Base-by-base conservation (phyloP, 1,140 invertebrate species). In the Microplitis demolitor region DNA sequence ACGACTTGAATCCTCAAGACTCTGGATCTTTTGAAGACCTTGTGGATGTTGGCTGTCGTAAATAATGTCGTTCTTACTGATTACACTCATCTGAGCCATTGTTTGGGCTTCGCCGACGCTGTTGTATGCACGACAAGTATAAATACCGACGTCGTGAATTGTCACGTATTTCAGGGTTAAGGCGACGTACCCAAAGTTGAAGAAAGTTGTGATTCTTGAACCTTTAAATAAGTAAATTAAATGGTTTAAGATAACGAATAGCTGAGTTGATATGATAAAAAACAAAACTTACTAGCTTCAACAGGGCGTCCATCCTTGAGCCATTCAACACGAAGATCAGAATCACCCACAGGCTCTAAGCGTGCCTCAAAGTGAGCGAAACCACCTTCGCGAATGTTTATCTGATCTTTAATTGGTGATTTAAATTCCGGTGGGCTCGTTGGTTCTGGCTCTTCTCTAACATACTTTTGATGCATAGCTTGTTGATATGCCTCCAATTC, bases 131-230 rank as follows among this genome's bases (percentile, higher is more conserved):
- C 92, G 89, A 83, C 96, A 98, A 16, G 95, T 96, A 80, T 98
- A 98, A 73, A 92, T 91, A 34, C 98, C 98, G 64, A 94, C 92
- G 88, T 99, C 98, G 73, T 95, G 92, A 35, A 94, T 89, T 11
- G 94, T 95, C 8, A 98, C 93, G 75, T 95, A 94, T 82, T 98
- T 97, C 71, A 99, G 96, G 13, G 97, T 98, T 61, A 99, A 85
- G 0, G 97, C 97, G 73, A 98, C 96, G 81, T 98, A 98, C 60
- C 97, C 97, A 84, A 98, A 98, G 82, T 98, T 98, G 84, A 97
- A 97, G 89, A 97, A 97, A 39, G 94, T 95, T 72, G 96, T 97
- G 66, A 96, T 97, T 84, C 97, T 91, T 45, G 95, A 97, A 88
- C 91, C 90, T 91, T 74, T 16, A 81, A 80, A 74, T 39, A 74